Evolutionary conservation across 2,797 vertebrate genomes (phyloP), one percentile per base, ranked within the genome.

Genomic region (Manis crassicaudata): DNA sequence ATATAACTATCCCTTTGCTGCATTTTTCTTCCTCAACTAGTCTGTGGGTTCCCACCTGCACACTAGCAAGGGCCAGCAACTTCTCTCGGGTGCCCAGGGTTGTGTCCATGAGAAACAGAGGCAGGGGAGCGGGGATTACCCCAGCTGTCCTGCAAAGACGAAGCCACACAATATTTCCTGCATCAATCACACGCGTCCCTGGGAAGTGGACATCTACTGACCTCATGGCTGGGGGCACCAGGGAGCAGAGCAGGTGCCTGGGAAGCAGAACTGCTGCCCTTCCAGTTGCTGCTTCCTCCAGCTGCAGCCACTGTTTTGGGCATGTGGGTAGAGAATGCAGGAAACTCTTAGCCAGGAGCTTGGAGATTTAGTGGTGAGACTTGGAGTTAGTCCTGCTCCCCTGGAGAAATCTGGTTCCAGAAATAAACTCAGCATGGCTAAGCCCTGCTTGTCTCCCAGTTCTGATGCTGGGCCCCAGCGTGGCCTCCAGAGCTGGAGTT

Each of bases 11-110:
- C 98, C 97, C 98, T 87, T 96, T 52, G 7, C 50, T 13, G 73
- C 97, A 95, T 97, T 93, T 97, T 97, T 97, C 97, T 96, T 63
- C 70, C 88, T 92, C 97, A 96, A 73, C 96, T n/a, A 83, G 96
- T 63, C 97, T 9, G 68, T 46, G 91, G 82, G 92, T 80, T 92
- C 95, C 96, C 88, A 87, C 93, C 83, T 37, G 73, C 63, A 88
- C 46, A 21, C 58, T 43, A 23, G 50, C 54, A 60, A 96, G 92
- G 86, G 73, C n/a, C 65, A 35, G 85, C 68, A 27, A 43, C 70
- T 20, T 72, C 88, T 20, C 63, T 84, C 2, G 3, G 0, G 56
- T 11, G 52, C 94, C 83, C 65, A 46, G 93, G 65, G 6, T 56
- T 93, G 79, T 72, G 81, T 82, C 77, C 6, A 32, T 5, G 72